Conservation (phyloP, 2,113 vertebrate species). For the Zootoca vivipara region DNA sequence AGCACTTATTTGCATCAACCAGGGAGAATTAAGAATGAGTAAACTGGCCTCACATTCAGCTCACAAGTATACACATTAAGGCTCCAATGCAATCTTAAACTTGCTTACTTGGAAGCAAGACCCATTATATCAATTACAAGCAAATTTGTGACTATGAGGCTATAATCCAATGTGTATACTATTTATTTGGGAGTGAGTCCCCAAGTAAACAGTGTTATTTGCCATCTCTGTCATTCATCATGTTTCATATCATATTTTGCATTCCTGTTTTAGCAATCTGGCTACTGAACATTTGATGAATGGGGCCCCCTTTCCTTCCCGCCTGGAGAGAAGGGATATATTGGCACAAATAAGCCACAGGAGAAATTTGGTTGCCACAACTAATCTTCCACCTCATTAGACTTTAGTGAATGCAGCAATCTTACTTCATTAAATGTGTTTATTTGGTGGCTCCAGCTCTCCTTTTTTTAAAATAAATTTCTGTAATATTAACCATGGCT, state of each 20-base stretch:
- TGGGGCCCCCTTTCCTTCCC: slow-evolving; percentile 45
- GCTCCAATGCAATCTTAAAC: background rate
- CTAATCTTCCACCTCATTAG: slow-evolving; percentile 68
- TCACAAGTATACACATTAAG: background rate
- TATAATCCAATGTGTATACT: background rate
- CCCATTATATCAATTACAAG: background rate
- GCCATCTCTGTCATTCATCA: slow-evolving; percentile 44
- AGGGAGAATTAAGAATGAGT: background rate
- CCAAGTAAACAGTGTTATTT: background rate
- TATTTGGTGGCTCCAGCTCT: slow-evolving; percentile 60
- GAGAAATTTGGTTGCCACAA: slow-evolving; percentile 59
- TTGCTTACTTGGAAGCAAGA: background rate
- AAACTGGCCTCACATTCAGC: background rate
- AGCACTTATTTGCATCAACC: background rate
- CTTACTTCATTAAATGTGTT: slow-evolving; percentile 71
- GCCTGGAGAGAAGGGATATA: slow-evolving; percentile 53
- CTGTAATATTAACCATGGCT: slow-evolving; percentile 48
- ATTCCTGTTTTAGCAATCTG: slow-evolving; percentile 25
- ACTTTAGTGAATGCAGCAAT: slow-evolving; percentile 65
- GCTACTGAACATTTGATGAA: slow-evolving; percentile 50
- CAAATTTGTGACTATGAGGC: background rate
- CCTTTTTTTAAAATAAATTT: slow-evolving; percentile 57
- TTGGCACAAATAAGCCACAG: slow-evolving; percentile 54
- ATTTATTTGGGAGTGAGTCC: background rate
- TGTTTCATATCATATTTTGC: slow-evolving; percentile 52